Conservation (phyloP, 2,888 invertebrate genomes). For the Tenthredo distinguenda region DNA sequence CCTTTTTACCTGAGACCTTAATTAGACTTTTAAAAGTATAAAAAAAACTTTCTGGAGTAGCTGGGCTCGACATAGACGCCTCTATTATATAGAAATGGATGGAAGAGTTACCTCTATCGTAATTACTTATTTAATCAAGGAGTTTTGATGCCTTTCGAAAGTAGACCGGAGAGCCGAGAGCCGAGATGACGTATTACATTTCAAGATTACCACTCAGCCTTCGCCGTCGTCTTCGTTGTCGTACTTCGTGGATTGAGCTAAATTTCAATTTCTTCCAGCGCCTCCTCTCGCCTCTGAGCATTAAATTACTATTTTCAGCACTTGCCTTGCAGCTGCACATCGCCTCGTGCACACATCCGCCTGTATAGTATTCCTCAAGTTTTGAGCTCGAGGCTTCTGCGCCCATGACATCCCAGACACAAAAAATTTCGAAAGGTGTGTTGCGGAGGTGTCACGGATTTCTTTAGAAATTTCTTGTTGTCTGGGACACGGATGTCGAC, state of each 20-base stretch:
- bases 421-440: no score
- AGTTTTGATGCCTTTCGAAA: constrained; percentile 34
- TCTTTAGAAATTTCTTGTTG: neutral
- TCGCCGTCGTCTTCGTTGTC: neutral
- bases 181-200: constrained; percentile 43
- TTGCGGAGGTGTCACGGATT: neutral
- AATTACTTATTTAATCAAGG: constrained; percentile 19
- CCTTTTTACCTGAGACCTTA: neutral
- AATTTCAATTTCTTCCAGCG: constrained; percentile 45
- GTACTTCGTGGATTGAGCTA: constrained; percentile 27
- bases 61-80: neutral
- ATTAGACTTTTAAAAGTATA: neutral
- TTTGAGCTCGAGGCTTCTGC: neutral
- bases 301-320: constrained; percentile 20
- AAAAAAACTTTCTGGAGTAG: neutral
- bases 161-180: constrained; percentile 15
- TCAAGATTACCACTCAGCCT: constrained; percentile 49
- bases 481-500: neutral
- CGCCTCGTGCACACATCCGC: neutral
- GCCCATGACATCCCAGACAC: neutral
- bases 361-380: neutral
- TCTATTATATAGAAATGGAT: neutral
- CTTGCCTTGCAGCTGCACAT: neutral
- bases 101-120: constrained; percentile 3
- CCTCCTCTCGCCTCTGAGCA: neutral